Base-by-base conservation (phyloP, 1,140 invertebrate species). In the Mamestra configurata region DNA sequence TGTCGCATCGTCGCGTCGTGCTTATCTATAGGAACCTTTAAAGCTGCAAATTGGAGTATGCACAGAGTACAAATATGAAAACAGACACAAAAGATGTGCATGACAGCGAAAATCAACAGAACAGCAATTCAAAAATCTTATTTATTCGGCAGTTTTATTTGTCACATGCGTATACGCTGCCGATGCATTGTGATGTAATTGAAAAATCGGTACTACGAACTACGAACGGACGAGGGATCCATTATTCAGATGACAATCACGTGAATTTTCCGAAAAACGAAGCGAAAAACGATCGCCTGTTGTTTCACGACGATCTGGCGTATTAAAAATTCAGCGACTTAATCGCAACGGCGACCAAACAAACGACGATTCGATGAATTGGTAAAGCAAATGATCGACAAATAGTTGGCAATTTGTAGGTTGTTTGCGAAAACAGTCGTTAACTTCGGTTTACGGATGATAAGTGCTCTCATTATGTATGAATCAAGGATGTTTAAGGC, bases 201-300 rank as follows among this genome's bases (percentile, higher is more conserved):
- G 90, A 92, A 94, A 93, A 93, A 88, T 91, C 88, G 79, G 71
- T 86, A 85, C 83, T 85, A 87, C 88, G 81, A 90, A 90, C 89
- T 88, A 90, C 90, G 82, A 85, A 79, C 84, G 82, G 72, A 77
- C 75, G 13, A 76, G 71, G 76, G 61, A 85, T 92, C 66, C 83
- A 93, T 92, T 93, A 94, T 94, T 94, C 90, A 94, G 80, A 79
- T 73, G 88, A 93, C 93, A 94, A 93, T 94, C 92, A 92, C 85
- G 91, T 90, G 88, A 85, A 93, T 87, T 93, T 66, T 92, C 83
- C 81, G 88, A 90, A 94, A 93, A 94, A 93, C 91, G 90, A 94
- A 81, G 84, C 85, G 89, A 91, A 93, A 92, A 93, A 93, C 89
- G 88, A 76, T 81, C 85, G 79, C 46, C 89, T 86, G 89, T 91